Percentiles rank a stretch among this genome's conserved stretches.
phyloP scores from a whole-genome alignment of 2,113 vertebrate species.

The Tapirus terrestris region DNA sequence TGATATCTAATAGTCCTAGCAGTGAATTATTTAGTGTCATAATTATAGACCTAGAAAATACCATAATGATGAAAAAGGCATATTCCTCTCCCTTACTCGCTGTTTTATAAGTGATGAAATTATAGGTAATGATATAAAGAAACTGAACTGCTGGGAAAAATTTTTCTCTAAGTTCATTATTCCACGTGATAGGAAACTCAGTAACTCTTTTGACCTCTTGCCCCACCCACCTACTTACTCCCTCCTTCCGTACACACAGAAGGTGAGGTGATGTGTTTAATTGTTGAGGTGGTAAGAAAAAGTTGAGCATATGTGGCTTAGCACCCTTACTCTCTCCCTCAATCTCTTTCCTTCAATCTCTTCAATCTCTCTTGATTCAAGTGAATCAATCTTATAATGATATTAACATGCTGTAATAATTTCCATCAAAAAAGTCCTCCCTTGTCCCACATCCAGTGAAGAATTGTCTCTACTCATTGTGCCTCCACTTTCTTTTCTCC shows the following conservation, averaged over 20 bases:
- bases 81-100: not conserved
- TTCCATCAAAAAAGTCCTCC: not conserved
- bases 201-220: not conserved
- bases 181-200: not conserved
- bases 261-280: not conserved
- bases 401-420: not conserved
- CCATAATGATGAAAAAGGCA: not conserved
- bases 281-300: not conserved
- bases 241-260: not conserved
- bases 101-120: not conserved
- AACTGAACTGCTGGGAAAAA: not conserved
- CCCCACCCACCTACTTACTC: not conserved
- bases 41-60: not conserved
- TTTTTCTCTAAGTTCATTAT: not conserved
- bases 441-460: not conserved
- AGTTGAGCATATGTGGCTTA: not conserved
- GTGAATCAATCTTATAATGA: not conserved
- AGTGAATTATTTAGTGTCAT: not conserved
- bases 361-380: not conserved
- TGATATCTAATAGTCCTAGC: not conserved
- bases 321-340: not conserved
- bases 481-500: not conserved
- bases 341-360: not conserved
- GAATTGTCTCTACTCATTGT: not conserved
- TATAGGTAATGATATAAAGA: not conserved